Evolutionary conservation across 1,140 invertebrate genomes (phyloP).

Genomic region (Sycophila sp.): DNA sequence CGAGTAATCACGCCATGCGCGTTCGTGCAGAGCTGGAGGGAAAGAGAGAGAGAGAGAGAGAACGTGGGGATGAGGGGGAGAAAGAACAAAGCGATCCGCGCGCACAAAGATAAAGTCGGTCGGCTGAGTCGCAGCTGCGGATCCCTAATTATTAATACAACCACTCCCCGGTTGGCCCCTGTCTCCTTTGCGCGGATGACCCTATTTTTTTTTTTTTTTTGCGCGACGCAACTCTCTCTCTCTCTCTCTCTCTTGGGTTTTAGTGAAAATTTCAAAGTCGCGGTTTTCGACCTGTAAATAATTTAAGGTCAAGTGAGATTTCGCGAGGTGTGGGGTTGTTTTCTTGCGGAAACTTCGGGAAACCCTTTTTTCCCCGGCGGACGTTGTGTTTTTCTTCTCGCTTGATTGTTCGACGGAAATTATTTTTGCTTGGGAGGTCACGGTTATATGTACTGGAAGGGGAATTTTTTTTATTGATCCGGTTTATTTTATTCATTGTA

Average conservation of each 20-base stretch:
- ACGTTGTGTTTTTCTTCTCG: too few relatives aligned
- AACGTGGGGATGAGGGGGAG: neutral
- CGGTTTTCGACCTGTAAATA: too few relatives aligned
- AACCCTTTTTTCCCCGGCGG: too few relatives aligned
- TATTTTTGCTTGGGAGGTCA: too few relatives aligned
- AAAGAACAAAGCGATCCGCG: conserved; percentile 5
- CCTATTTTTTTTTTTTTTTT: neutral
- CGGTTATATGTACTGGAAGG: too few relatives aligned
- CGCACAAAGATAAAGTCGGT: neutral
- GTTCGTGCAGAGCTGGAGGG: neutral
- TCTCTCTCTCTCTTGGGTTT: neutral
- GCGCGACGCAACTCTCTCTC: neutral
- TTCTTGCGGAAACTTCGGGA: too few relatives aligned
- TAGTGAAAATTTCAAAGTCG: conserved; percentile 6
- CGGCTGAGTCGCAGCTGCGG: neutral
- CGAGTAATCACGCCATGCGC: conserved; percentile 12
- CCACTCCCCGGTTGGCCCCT: neutral
- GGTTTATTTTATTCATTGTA: too few relatives aligned
- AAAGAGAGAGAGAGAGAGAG: neutral
- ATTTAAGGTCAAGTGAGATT: too few relatives aligned
- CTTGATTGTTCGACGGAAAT: too few relatives aligned
- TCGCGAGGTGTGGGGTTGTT: too few relatives aligned
- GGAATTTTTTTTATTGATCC: too few relatives aligned
- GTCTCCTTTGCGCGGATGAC: neutral
- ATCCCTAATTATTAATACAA: conserved; percentile 12